Evolutionary conservation across 2,888 invertebrate genomes (phyloP), one percentile per base, ranked within the genome.

Genomic region (Ctena decussata): DNA sequence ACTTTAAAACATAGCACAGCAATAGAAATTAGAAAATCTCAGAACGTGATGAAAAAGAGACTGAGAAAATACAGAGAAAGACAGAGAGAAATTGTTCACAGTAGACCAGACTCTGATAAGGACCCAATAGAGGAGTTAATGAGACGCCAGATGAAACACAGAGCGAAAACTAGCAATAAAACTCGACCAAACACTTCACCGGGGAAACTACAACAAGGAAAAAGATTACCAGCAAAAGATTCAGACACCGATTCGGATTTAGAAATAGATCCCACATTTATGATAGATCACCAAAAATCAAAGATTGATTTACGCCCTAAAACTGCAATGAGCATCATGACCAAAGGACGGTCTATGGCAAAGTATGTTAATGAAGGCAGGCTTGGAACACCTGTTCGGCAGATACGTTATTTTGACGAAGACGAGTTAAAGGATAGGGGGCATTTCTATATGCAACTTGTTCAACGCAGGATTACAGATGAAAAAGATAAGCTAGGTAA

Each of bases 21-120:
- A 0, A 84, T 89, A 27, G 89, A 89, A 65, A 65, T 89, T 24
- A 73, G 79, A 18, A 86, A 83, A 65, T 82, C 89, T 21, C 89
- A 89, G 41, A 89, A 86, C 60, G 80, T 84, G 60, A 89, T 89
- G 89, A 89, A 89, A 82, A 86, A 84, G 79, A 73, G 84, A 41
- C 71, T 89, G 37, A 57, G 84, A 24, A 78, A 73, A 60, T 89
- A 89, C 30, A 72, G 89, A 44, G 89, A 89, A 30, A 77, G 86
- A 41, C 89, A 89, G 65, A 70, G 89, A 27, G 86, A 89, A 78
- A 89, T 89, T 27, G 81, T 86, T 24, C 80, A 80, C 32, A 81
- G 80, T 35, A 73, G 70, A 32, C 78, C 77, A 21, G 84, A 79
- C 15, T 74, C 60, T n/a, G 44, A 82, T 44, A 78, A 78, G 27